Percentiles rank a stretch among this genome's conserved stretches.
Evolutionary conservation across 2,888 invertebrate species (phyloP).

Genomic region (Cetonia aurata): DNA sequence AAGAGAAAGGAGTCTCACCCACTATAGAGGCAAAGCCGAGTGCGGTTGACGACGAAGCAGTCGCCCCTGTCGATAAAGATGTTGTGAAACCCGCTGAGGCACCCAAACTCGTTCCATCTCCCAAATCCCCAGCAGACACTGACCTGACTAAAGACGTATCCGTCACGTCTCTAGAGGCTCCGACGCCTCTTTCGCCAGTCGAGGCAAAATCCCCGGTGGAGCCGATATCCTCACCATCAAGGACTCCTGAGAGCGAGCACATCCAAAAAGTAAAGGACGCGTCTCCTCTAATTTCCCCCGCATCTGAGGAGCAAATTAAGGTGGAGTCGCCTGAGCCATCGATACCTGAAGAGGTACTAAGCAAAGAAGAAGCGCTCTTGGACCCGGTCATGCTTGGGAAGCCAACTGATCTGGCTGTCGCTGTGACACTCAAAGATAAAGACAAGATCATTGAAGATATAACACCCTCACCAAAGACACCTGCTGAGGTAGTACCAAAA

Average conservation of each 20-base stretch:
- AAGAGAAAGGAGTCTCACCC: no score
- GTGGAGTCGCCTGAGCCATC: not conserved
- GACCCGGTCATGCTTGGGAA: not conserved
- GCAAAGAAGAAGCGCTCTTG: not conserved
- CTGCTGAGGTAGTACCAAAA: constrained; percentile 17
- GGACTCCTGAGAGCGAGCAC: not conserved
- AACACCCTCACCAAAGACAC: not conserved
- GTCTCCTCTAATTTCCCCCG: constrained; percentile 8
- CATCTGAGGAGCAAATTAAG: not conserved
- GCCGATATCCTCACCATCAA: not conserved
- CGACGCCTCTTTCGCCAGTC: not conserved
- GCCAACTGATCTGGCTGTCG: not conserved
- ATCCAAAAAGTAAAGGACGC: constrained; percentile 1
- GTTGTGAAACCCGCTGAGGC: no score
- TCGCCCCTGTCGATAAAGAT: no score
- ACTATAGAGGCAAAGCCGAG: no score
- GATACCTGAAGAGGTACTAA: not conserved
- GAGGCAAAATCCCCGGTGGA: constrained; percentile 17
- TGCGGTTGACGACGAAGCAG: no score
- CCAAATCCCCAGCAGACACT: not conserved
- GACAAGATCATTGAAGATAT: not conserved
- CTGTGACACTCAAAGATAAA: not conserved
- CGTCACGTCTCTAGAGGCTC: not conserved
- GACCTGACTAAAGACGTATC: not conserved
- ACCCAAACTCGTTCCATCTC: not conserved